Evolutionary conservation across 2,888 invertebrate genomes (phyloP), one percentile per base, ranked within the genome.

Genomic region (Lasioglossum morio): DNA sequence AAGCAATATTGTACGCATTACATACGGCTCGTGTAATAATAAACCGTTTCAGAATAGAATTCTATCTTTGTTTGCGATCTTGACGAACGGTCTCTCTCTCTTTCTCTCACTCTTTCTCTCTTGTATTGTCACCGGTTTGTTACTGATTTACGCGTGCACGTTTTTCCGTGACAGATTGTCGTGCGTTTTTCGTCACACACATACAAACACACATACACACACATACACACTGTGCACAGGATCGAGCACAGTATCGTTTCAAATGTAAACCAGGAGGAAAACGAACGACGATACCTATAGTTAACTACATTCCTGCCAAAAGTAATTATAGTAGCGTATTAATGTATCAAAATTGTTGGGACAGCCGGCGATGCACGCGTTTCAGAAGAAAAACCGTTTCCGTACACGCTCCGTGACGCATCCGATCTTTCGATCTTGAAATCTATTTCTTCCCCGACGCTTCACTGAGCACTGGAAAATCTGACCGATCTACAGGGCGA

Each of bases 261-360:
- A 8, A 23, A 79, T 77, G 66, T 72, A 69, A 77, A 69, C 37
- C 23, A 53, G 53, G 19, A 69, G 46, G 40, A 40, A 46, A 19
- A 46, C 16, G 30, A 79, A 19, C 27, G 83, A 77, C 46, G 7
- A 27, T 78, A 87, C 75, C 84, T 87, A 86, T 93, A 93, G 92
- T 93, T 93, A 77, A 92, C 89, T 89, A 94, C 92, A 94, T 94
- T 95, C 94, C 94, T 95, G 94, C 94, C 94, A 94, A 94, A 95
- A 93, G 92, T 93, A 94, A 93, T 93, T 82, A 53, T 82, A 79
- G 73, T 80, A 86, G 79, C 43, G 77, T 80, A 91, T 93, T 23
- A 90, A 90, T 92, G 92, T 92, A 94, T 92, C 92, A 87, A 94
- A 94, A 93, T 94, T 94, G 92, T 93, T 92, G 87, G 87, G 87